Evolutionary conservation across 2,797 vertebrate genomes (phyloP).

Genomic region (Orientallactaga sibirica): DNA sequence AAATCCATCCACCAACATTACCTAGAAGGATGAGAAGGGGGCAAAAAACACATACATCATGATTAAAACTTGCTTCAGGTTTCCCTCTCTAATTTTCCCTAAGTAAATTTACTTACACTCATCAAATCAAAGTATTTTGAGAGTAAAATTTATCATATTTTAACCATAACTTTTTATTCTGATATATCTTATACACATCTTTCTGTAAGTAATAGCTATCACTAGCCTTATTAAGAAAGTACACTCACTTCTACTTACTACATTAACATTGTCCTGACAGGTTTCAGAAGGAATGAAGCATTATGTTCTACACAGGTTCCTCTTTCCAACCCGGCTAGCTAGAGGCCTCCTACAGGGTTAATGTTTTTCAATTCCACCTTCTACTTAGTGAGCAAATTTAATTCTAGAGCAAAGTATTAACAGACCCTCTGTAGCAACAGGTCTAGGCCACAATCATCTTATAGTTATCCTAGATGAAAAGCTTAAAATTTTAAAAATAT

Average conservation of each 20-base stretch:
- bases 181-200: neutral
- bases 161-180: conserved; percentile 19
- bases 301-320: neutral
- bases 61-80: conserved; percentile 49
- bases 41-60: neutral
- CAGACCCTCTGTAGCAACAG: neutral
- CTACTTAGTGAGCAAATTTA: neutral
- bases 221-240: neutral
- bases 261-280: neutral
- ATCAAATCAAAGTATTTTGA: conserved; percentile 25
- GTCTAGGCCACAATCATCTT: neutral
- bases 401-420: conserved; percentile 7
- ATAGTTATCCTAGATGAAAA: neutral
- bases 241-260: neutral
- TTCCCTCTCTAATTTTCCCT: neutral
- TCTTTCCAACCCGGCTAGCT: neutral
- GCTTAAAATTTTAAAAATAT: neutral
- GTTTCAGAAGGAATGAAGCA: neutral
- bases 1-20: conserved; percentile 97
- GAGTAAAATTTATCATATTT: conserved; percentile 34
- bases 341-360: neutral
- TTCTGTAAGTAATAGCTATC: neutral
- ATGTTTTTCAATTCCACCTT: conserved; percentile 6
- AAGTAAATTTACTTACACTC: conserved; percentile 31
- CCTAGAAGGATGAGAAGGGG: conserved; percentile 85